phyloP scores from a whole-genome alignment of 1,140 invertebrate genomes.

The Whitmania pigra region DNA sequence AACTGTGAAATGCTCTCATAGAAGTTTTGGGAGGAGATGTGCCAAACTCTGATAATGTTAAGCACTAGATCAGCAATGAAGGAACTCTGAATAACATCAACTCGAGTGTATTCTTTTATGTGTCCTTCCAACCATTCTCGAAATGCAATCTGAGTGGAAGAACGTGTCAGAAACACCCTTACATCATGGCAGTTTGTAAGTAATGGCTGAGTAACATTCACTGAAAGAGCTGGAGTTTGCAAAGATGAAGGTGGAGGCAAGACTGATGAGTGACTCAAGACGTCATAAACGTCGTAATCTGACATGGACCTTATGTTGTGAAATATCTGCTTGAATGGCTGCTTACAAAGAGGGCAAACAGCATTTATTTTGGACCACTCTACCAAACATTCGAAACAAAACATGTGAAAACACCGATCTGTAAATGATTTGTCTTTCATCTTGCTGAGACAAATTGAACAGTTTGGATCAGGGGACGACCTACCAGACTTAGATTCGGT shows the following conservation, averaged over 20 bases:
- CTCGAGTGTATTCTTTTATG: slow-evolving; percentile 54
- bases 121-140: slow-evolving; percentile 78
- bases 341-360: slow-evolving; percentile 85
- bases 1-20: slow-evolving; percentile 44
- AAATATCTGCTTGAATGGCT: slow-evolving; percentile 74
- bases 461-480: slow-evolving; percentile 45
- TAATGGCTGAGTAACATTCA: slow-evolving; percentile 26
- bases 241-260: slow-evolving; percentile 1
- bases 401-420: slow-evolving; percentile 78
- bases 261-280: slow-evolving; percentile 34
- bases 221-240: background rate
- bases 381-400: slow-evolving; percentile 79
- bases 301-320: slow-evolving; percentile 74
- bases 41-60: slow-evolving; percentile 52
- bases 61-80: slow-evolving; percentile 58
- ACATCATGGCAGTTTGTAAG: slow-evolving; percentile 53
- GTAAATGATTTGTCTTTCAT: slow-evolving; percentile 77
- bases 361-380: slow-evolving; percentile 90
- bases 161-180: slow-evolving; percentile 60
- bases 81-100: slow-evolving; percentile 47
- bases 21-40: slow-evolving; percentile 63
- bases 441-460: slow-evolving; percentile 76
- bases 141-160: slow-evolving; percentile 64
- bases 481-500: too few relatives aligned
- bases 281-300: slow-evolving; percentile 73